phyloP scores from a whole-genome alignment of 2,113 vertebrate genomes.

The Jaculus jaculus region DNA sequence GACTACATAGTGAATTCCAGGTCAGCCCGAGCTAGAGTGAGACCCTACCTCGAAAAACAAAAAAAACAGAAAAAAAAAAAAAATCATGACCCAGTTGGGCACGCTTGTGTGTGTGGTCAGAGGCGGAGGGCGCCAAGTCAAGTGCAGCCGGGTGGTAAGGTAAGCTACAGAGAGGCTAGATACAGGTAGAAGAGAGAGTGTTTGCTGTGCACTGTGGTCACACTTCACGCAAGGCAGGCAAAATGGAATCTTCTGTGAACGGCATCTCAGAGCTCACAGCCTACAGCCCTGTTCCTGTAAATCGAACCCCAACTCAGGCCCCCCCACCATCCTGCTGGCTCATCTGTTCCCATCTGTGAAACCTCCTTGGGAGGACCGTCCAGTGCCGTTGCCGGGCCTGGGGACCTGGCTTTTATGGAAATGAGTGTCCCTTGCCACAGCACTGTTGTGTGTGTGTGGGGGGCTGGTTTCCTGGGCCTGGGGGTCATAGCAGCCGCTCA shows the following conservation, averaged over 20 bases:
- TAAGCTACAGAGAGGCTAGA: background rate
- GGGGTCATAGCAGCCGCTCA: background rate
- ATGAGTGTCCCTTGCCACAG: background rate
- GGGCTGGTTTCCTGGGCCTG: background rate
- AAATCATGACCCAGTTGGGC: slow-evolving; percentile 52
- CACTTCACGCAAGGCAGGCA: fast-evolving
- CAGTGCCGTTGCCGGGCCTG: background rate
- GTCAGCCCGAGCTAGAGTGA: too few species aligned
- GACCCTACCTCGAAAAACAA: too few species aligned
- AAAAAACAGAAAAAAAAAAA: too few species aligned
- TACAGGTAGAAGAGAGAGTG: background rate
- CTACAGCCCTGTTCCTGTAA: background rate
- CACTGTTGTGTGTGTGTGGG: background rate
- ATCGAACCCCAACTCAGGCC: background rate
- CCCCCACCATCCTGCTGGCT: too few species aligned
- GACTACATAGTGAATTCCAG: too few species aligned
- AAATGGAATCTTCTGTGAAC: background rate
- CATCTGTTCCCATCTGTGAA: background rate
- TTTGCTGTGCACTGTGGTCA: background rate
- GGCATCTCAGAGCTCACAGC: background rate
- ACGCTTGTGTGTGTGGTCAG: background rate
- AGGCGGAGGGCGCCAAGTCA: slow-evolving; percentile 27
- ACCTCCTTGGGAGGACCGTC: background rate
- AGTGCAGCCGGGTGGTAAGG: background rate
- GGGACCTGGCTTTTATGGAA: background rate